These are phyloP conservation scores for Dryobota labecula DNA, from an alignment of 2,888 invertebrate genomes.

Conservation along the genomic window DNA sequence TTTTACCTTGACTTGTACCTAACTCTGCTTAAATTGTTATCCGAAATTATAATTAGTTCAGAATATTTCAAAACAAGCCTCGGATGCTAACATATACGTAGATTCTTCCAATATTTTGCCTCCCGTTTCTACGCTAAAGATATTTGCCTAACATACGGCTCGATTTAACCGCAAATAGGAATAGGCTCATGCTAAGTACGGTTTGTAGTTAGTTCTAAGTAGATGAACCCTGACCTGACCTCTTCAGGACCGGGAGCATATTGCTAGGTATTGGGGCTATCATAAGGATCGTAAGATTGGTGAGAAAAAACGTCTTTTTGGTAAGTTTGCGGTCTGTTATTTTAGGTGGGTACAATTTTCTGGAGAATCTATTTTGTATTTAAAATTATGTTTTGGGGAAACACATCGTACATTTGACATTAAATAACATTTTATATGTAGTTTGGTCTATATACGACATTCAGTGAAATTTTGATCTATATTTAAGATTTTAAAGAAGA, in stretches of 20 bases:
- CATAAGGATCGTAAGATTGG: not conserved
- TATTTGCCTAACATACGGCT: slow-evolving; percentile 5
- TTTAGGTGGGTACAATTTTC: not conserved
- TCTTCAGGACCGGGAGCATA: not conserved
- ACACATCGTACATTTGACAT: too few species aligned
- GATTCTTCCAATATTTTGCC: not conserved
- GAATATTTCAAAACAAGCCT: slow-evolving; percentile 3
- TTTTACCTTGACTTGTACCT: too few species aligned
- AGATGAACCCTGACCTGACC: slow-evolving; percentile 20
- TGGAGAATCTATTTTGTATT: not conserved
- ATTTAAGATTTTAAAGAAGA: too few species aligned
- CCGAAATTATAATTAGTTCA: too few species aligned
- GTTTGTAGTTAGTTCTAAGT: slow-evolving; percentile 33
- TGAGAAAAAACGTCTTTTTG: slow-evolving; percentile 8
- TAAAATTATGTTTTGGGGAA: not conserved
- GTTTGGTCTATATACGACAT: too few species aligned
- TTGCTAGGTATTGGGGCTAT: slow-evolving; percentile 23
- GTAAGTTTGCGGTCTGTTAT: not conserved
- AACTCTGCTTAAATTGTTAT: too few species aligned
- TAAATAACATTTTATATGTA: not conserved
- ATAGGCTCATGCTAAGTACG: not conserved
- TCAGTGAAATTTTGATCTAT: too few species aligned
- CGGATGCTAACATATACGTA: not conserved
- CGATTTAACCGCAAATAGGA: slow-evolving; percentile 26
- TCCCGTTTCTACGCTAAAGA: slow-evolving; percentile 9